Conservation (phyloP, 2,888 invertebrate species). For the Apamea epomidion region DNA sequence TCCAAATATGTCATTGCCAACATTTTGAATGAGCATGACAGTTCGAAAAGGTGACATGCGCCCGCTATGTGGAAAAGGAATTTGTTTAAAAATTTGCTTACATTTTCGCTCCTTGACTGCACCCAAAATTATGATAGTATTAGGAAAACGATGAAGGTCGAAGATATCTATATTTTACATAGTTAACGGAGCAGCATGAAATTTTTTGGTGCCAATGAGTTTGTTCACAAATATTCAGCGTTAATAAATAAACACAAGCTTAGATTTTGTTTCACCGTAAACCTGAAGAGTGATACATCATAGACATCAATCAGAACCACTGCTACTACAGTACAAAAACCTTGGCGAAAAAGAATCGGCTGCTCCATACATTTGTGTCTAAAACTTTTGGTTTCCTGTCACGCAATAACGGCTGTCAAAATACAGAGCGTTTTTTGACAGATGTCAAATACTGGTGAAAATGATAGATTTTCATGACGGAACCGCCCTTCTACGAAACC, state of each 20-base stretch:
- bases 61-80: neutral
- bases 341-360: neutral
- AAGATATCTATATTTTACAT: neutral
- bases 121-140: neutral
- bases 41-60: neutral
- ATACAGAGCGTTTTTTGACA: too few relatives aligned
- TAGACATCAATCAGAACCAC: neutral
- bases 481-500: too few relatives aligned
- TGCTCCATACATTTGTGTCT: neutral
- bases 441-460: too few relatives aligned
- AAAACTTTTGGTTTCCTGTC: too few relatives aligned
- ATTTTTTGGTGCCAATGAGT: neutral
- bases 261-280: neutral
- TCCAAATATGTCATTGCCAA: neutral
- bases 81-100: neutral
- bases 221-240: neutral
- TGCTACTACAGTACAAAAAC: neutral
- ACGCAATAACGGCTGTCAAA: too few relatives aligned
- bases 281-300: neutral
- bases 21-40: neutral
- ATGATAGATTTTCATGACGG: too few relatives aligned
- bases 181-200: constrained; percentile 1
- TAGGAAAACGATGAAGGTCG: neutral
- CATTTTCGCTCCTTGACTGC: neutral
- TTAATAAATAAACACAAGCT: neutral